A percentile compares a stretch with the other conserved stretches of the same genome.
Evolutionary conservation across 2,888 invertebrate species (phyloP).

Genomic region (Megamerina dolium): DNA sequence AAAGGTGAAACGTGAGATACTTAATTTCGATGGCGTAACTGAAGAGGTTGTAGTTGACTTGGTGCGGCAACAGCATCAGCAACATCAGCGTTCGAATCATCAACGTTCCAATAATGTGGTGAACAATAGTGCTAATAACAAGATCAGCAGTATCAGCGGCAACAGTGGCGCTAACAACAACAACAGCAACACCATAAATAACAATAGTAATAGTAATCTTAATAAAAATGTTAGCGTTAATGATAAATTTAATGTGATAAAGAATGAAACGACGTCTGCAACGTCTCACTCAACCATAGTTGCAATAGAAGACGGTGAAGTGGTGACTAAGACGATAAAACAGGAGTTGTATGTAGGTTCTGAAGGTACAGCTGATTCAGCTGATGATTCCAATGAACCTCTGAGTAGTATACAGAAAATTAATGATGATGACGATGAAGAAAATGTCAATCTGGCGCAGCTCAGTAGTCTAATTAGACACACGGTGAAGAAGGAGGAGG

Average conservation of each 20-base stretch:
- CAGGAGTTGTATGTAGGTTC: slow-evolving; percentile 36
- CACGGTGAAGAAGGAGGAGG: slow-evolving; percentile 38
- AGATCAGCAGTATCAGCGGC: too few species aligned
- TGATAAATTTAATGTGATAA: slow-evolving; percentile 50
- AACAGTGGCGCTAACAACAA: slow-evolving; percentile 14
- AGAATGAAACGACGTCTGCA: slow-evolving; percentile 33
- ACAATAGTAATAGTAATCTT: slow-evolving; percentile 27
- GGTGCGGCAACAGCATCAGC: slow-evolving; percentile 15
- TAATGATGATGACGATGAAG: slow-evolving; percentile 33
- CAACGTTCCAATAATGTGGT: slow-evolving; percentile 32
- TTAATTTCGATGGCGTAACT: slow-evolving; percentile 23
- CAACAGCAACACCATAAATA: slow-evolving; percentile 19
- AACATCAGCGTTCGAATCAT: slow-evolving; percentile 18
- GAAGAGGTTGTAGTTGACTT: slow-evolving; percentile 14
- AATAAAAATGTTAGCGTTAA: slow-evolving; percentile 35
- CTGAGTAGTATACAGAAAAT: slow-evolving; percentile 35
- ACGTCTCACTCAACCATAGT: slow-evolving; percentile 19
- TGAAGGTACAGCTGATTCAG: slow-evolving; percentile 21
- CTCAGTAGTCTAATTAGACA: slow-evolving; percentile 44
- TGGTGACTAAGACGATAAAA: slow-evolving; percentile 38
- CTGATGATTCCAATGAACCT: slow-evolving; percentile 42
- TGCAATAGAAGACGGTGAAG: slow-evolving; percentile 18
- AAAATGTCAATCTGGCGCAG: slow-evolving; percentile 47
- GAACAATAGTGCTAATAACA: slow-evolving; percentile 34
- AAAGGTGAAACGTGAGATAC: slow-evolving; percentile 33